Evolutionary conservation across 2,888 invertebrate species (phyloP).

Genomic region (Drosophila pseudotalamancana): DNA sequence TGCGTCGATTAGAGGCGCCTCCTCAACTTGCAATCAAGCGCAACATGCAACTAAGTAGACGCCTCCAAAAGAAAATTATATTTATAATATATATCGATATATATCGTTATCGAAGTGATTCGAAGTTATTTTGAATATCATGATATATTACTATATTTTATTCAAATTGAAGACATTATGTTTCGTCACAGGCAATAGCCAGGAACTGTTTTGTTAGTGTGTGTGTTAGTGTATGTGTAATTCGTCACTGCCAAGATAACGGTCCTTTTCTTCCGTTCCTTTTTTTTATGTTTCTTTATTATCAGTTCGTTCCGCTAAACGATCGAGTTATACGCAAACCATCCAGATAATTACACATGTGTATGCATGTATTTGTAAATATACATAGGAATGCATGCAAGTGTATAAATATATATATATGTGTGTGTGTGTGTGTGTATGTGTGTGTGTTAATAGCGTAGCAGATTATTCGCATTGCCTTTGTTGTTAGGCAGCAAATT

Average conservation of each 20-base stretch:
- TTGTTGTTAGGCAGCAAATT: constrained; percentile 57
- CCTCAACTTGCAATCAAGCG: too few species aligned
- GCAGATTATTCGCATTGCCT: constrained; percentile 5
- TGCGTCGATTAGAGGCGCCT: too few species aligned
- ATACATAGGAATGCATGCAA: background rate
- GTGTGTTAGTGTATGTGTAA: background rate
- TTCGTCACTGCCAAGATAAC: background rate
- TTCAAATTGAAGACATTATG: too few species aligned
- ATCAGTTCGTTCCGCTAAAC: constrained; percentile 30
- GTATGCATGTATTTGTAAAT: background rate
- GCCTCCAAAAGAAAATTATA: background rate
- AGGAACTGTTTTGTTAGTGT: too few species aligned
- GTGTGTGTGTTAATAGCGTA: background rate
- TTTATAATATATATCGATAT: too few species aligned
- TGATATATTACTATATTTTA: too few species aligned
- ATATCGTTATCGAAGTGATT: too few species aligned
- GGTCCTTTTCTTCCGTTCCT: background rate
- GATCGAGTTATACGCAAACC: constrained; percentile 27
- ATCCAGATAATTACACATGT: constrained; percentile 28
- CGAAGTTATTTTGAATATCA: too few species aligned
- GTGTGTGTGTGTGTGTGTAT: background rate
- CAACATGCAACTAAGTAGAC: too few species aligned
- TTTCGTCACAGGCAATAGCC: too few species aligned
- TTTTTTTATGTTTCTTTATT: background rate
- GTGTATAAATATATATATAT: background rate